Evolutionary conservation across 53 echinoderm and acorn worm species (phyloP).

Genomic region (Apostichopus leukothele): DNA sequence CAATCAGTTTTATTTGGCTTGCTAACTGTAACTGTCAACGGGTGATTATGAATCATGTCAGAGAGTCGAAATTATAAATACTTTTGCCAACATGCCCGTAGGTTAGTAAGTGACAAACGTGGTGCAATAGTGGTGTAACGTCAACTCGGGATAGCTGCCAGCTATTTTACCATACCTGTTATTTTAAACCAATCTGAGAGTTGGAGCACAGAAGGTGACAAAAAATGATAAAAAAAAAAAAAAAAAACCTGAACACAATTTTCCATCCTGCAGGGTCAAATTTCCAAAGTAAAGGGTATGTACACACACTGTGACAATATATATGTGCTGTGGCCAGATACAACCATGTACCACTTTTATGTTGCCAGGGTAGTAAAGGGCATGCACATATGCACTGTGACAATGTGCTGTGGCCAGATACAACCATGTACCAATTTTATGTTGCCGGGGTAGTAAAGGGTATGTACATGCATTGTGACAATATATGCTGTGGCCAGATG

Average conservation of each 20-base stretch:
- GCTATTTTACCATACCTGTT: background rate
- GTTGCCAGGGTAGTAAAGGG: too few species aligned
- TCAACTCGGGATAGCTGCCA: background rate
- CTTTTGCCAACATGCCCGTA: conserved; percentile 32
- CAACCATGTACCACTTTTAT: too few species aligned
- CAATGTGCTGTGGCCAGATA: too few species aligned
- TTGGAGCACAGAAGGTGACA: background rate
- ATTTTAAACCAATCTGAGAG: background rate
- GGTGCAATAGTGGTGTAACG: background rate
- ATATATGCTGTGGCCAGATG: too few species aligned
- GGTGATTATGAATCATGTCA: conserved; percentile 29
- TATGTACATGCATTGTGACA: too few species aligned
- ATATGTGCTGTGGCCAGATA: too few species aligned
- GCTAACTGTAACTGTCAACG: conserved; percentile 26
- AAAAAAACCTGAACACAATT: background rate
- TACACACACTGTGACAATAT: too few species aligned
- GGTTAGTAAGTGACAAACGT: background rate
- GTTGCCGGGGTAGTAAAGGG: too few species aligned
- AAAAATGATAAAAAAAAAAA: too few species aligned
- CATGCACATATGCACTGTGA: too few species aligned
- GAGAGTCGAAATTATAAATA: conserved; percentile 12
- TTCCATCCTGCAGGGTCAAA: background rate
- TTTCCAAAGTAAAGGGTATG: background rate
- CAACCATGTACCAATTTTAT: too few species aligned
- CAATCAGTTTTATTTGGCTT: conserved; percentile 34